phyloP scores from a whole-genome alignment of 2,888 invertebrate species.

The Apocheima hispidaria region DNA sequence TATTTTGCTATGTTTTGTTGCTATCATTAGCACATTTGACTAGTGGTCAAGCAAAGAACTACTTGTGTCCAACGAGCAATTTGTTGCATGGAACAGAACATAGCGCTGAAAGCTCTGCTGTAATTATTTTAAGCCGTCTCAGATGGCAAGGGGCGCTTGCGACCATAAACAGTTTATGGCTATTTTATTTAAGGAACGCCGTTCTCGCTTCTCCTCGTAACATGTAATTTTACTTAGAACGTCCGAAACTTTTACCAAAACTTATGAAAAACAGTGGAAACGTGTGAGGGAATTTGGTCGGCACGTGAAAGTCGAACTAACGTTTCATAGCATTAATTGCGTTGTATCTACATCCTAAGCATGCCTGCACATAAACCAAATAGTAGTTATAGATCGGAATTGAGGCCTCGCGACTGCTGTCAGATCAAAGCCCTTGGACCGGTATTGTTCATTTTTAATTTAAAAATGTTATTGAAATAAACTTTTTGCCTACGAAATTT shows the following conservation, averaged over 20 bases:
- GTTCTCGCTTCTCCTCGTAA: constrained; percentile 35
- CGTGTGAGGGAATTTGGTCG: not conserved
- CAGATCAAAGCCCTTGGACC: no score
- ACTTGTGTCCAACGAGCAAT: not conserved
- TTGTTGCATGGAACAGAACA: constrained; percentile 31
- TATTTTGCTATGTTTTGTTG: not conserved
- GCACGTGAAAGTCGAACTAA: not conserved
- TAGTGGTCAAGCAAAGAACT: no score
- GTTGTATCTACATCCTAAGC: not conserved
- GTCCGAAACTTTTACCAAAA: constrained; percentile 3
- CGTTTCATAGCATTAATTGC: not conserved
- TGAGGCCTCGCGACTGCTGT: no score
- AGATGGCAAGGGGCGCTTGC: constrained; percentile 44
- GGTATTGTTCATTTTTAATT: no score
- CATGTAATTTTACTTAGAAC: constrained; percentile 26
- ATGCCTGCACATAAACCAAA: no score
- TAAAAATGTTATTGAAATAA: no score
- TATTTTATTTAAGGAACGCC: constrained; percentile 43
- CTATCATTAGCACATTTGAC: no score
- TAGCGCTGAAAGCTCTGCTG: constrained; percentile 47
- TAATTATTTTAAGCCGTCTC: constrained; percentile 61
- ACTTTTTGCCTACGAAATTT: no score
- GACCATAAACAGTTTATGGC: constrained; percentile 53
- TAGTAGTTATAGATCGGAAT: no score
- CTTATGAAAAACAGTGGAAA: constrained; percentile 10